These are phyloP conservation scores for Cepaea hortensis DNA, from an alignment of 2,888 invertebrate genomes.

Conservation along the genomic window DNA sequence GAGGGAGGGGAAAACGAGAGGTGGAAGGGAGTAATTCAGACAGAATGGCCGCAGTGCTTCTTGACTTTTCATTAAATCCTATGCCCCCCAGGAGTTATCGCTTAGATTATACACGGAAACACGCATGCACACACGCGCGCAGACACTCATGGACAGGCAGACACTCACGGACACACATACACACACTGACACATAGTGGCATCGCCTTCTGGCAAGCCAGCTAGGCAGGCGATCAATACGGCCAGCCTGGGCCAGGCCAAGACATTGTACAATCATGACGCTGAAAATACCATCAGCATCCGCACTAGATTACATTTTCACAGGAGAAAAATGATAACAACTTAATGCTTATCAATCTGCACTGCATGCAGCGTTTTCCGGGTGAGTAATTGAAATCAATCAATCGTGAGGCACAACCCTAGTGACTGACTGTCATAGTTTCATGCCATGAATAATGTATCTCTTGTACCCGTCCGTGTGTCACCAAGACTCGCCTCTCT, in stretches of 20 bases:
- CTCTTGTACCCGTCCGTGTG: too few species aligned
- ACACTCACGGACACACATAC: not conserved
- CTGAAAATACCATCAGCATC: slow-evolving; percentile 28
- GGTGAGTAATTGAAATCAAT: slow-evolving; percentile 6
- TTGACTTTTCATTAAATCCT: slow-evolving; percentile 34
- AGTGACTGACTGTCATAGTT: too few species aligned
- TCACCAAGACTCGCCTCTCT: too few species aligned
- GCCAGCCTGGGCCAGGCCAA: slow-evolving; percentile 8
- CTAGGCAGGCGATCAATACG: slow-evolving; percentile 9
- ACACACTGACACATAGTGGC: not conserved
- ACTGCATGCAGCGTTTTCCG: not conserved
- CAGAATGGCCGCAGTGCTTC: slow-evolving; percentile 5
- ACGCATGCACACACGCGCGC: too few species aligned
- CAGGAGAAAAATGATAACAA: slow-evolving; percentile 26
- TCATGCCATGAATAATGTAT: too few species aligned
- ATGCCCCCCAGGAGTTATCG: slow-evolving; percentile 2
- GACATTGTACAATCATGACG: slow-evolving; percentile 28
- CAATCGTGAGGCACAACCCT: not conserved
- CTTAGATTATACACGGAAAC: not conserved
- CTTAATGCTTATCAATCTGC: slow-evolving; percentile 20
- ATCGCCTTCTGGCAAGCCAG: not conserved
- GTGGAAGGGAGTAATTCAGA: not conserved
- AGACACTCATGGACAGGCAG: not conserved
- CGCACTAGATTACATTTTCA: slow-evolving; percentile 31
- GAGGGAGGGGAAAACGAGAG: not conserved